Evolutionary conservation across 92 coral and sea anemone species (phyloP), one percentile per base, ranked within the genome.

Genomic region (Porites evermanni): DNA sequence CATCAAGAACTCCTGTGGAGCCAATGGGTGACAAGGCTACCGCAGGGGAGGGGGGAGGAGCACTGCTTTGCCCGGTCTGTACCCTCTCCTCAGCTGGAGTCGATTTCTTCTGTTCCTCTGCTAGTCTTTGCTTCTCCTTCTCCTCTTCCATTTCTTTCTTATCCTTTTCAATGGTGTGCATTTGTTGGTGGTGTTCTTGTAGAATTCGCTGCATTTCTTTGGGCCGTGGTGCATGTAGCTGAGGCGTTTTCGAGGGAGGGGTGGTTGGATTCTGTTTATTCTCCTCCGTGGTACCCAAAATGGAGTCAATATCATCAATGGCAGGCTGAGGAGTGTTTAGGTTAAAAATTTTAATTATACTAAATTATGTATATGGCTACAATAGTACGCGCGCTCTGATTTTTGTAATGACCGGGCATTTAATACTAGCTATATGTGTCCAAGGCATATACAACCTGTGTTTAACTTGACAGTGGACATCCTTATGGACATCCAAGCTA

Each of bases 221-320:
- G 70, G 99, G 99, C 24, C 97, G 94, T 47, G 99, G 99, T 11
- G 99, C 98, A 12, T 96, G 98, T 54, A 96, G 97, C 76, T 96
- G 99, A 44, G 99, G 98, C 12, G 98, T 82, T 50, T 88, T 91
- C 21, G 95, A 75, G 56, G 91, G 89, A 17, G 90, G 86, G 68
- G 93, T 90, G 23, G 90, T 83, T 2, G 95, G 95, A 64, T 94
- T 91, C 44, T 91, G 89, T 52, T 90, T 89, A 70, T 96, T 96
- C 71, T 91, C 99, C 78, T 95, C 96, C 1, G 99, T 95, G 18
- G 99, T 96, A 16, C 99, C 97, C 74, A 96, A 89, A 51, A 96
- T 96, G 75, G 83, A 87, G 73, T 96, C 99, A 29, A 96, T 95
- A 82, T 96, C 98, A 61, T 96, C 95, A 61, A 96, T 96, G 16